These are phyloP conservation scores for Luperina testacea DNA, from an alignment of 2,888 invertebrate genomes.

Conservation along the genomic window DNA sequence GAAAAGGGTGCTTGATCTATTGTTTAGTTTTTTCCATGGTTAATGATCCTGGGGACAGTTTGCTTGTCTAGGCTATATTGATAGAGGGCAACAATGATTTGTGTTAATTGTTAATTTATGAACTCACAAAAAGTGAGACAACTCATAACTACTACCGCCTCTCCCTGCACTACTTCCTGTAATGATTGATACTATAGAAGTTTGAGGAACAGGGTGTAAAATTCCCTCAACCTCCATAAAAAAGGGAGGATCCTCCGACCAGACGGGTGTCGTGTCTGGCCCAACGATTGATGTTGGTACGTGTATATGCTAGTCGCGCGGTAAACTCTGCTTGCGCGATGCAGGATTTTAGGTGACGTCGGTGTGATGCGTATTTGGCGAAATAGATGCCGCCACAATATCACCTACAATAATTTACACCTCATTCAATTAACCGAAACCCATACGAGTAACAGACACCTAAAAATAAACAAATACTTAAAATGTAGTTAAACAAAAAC, in stretches of 20 bases:
- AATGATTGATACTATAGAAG: not conserved
- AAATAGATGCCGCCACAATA: not conserved
- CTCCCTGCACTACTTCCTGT: no score
- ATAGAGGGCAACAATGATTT: not conserved
- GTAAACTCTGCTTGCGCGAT: not conserved
- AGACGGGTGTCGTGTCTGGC: not conserved
- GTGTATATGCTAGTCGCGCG: not conserved
- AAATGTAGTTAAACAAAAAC: conserved; percentile 32
- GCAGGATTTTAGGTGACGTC: not conserved
- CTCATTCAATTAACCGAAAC: not conserved
- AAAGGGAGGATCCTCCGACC: not conserved
- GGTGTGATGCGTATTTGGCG: not conserved
- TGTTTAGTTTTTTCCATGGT: conserved; percentile 30
- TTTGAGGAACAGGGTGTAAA: not conserved
- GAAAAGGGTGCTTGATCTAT: conserved; percentile 32
- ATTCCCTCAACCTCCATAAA: not conserved
- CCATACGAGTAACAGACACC: not conserved
- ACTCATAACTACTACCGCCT: not conserved
- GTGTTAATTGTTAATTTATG: not conserved
- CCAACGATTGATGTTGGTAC: not conserved
- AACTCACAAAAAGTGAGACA: not conserved
- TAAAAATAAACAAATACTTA: conserved; percentile 20
- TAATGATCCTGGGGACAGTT: not conserved
- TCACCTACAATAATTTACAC: not conserved
- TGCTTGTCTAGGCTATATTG: conserved; percentile 1